phyloP scores from a whole-genome alignment of 2,797 vertebrate genomes.

The Enteromius paludinosus region DNA sequence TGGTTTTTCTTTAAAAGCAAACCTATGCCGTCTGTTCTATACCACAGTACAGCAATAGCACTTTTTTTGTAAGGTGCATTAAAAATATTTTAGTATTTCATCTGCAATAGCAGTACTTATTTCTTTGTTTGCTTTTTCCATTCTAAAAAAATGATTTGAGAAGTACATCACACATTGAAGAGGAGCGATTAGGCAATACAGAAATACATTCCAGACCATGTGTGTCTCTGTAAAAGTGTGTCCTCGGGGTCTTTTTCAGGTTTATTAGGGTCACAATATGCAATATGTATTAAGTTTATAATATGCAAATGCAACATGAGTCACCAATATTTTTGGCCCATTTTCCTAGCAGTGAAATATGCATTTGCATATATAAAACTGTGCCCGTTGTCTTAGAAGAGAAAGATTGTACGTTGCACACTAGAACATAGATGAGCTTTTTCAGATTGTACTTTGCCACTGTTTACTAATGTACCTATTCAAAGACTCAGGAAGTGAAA shows the following conservation, averaged over 20 bases:
- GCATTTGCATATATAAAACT: neutral
- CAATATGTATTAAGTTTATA: conserved; percentile 4
- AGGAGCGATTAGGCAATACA: neutral
- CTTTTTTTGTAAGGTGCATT: neutral
- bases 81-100: neutral
- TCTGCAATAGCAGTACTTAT: neutral
- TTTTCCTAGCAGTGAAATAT: neutral
- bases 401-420: neutral
- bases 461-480: neutral
- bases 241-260: neutral
- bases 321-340: neutral
- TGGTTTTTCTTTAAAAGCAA: neutral
- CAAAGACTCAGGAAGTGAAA: neutral
- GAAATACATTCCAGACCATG: neutral
- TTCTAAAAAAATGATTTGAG: neutral
- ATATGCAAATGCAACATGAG: conserved; percentile 18
- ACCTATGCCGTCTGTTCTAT: neutral
- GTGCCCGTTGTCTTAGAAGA: neutral
- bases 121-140: neutral
- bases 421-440: neutral
- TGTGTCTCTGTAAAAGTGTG: neutral
- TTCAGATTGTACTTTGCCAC: neutral
- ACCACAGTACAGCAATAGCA: neutral
- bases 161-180: neutral
- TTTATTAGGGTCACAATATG: neutral